Evolutionary conservation across 2,113 vertebrate species (phyloP), one percentile per base, ranked within the genome.

Genomic region (Gallinago media): DNA sequence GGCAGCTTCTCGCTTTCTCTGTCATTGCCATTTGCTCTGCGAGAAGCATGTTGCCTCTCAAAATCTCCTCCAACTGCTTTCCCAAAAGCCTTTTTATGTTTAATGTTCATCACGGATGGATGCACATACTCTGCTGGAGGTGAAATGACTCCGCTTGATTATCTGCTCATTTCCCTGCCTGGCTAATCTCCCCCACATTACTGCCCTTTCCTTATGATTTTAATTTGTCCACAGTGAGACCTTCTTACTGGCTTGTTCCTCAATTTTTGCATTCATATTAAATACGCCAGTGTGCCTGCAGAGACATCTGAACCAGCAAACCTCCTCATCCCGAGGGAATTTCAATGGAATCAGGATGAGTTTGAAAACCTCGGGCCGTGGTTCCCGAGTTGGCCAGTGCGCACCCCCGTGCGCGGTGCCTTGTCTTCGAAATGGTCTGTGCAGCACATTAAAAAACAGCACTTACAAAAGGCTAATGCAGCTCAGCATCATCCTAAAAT

Each of bases 111-210:
- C 5, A 13, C 3, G 47, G 92, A 59, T 61, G 82, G 82, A 88
- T 94, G 89, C 72, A 77, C 72, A 42, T 55, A 54, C 38, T 73
- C 88, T 76, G 81, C 95, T 95, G 89, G 89, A 94, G 93, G 93
- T 93, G 63, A 93, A 97, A 92, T 75, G 20, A 89, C 67, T 85
- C 89, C 55, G 71, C 63, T 76, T 94, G 67, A 73, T 88, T 79
- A 92, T 83, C 63, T 93, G 96, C 59, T 95, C 88, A 77, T 89
- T 95, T 91, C 81, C 88, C 89, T 82, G 94, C 88, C 75, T 0
- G 0, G 26, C 50, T 93, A 62, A 91, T 87, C 77, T 62, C 38
- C 31, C 8, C 38, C 31, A 27, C 12, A 16, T 73, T 63, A 77
- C 56, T 79, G 58, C 29, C 70, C 44, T 85, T 76, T 73, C 42